These are phyloP conservation scores for Entomobrya proxima DNA, from an alignment of 2,888 invertebrate species.

Conservation along the genomic window DNA sequence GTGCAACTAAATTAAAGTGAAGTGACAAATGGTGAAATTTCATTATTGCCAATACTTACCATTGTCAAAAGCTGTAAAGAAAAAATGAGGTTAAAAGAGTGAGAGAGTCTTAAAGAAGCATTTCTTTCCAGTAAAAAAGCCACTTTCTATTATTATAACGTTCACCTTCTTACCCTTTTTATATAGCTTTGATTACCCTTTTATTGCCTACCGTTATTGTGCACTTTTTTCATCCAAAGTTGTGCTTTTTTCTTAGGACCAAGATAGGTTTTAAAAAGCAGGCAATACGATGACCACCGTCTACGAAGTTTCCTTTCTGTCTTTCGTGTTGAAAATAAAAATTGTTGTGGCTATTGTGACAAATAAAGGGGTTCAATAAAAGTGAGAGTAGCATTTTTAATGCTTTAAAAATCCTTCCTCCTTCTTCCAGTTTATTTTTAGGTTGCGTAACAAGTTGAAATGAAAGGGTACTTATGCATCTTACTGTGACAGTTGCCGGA, in stretches of 20 bases:
- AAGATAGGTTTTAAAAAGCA: background rate
- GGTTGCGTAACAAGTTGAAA: background rate
- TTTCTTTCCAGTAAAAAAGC: slow-evolving; percentile 16
- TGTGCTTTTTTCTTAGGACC: slow-evolving; percentile 10
- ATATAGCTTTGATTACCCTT: slow-evolving; percentile 68
- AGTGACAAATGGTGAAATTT: slow-evolving; percentile 17
- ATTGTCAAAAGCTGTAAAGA: background rate
- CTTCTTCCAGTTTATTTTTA: slow-evolving; percentile 17
- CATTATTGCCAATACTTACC: background rate
- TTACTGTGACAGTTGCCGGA: slow-evolving; percentile 54
- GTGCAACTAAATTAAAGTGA: slow-evolving; percentile 47
- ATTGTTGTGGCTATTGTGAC: slow-evolving; percentile 13
- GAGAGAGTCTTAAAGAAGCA: background rate
- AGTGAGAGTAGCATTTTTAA: slow-evolving; percentile 59
- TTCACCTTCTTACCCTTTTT: slow-evolving; percentile 57
- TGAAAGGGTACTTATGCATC: background rate
- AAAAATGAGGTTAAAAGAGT: slow-evolving; percentile 47
- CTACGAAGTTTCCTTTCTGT: background rate
- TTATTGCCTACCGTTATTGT: slow-evolving; percentile 56
- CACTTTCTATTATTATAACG: slow-evolving; percentile 41
- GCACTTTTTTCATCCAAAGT: slow-evolving; percentile 29
- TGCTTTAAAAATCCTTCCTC: slow-evolving; percentile 8
- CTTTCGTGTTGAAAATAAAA: slow-evolving; percentile 16
- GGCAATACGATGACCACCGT: slow-evolving; percentile 40
- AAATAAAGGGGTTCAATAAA: slow-evolving; percentile 65